phyloP scores from a whole-genome alignment of 1,140 invertebrate genomes.

The Drosophila arizonae region DNA sequence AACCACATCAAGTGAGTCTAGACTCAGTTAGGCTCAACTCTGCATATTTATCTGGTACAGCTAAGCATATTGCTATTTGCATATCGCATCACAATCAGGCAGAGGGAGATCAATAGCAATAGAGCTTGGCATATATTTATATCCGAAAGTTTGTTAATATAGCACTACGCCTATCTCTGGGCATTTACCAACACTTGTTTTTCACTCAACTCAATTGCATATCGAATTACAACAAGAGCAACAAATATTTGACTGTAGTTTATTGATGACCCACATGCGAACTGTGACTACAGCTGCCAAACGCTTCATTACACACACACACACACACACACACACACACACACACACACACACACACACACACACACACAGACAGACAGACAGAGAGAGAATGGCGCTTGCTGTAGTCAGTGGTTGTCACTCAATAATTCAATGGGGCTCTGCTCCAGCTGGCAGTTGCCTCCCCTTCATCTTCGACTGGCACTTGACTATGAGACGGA shows the following conservation, averaged over 20 bases:
- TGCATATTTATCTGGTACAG: too few species aligned
- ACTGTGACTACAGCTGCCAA: slow-evolving; percentile 44
- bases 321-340: slow-evolving; percentile 3
- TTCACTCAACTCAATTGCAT: background rate
- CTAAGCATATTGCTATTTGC: too few species aligned
- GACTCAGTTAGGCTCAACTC: too few species aligned
- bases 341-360: slow-evolving; percentile 32
- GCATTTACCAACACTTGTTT: slow-evolving; percentile 6
- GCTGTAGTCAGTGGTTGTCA: slow-evolving; percentile 44
- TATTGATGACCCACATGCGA: slow-evolving; percentile 66
- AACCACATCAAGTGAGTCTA: too few species aligned
- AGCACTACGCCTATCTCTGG: background rate
- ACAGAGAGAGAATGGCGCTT: background rate
- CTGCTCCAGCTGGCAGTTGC: slow-evolving; percentile 19
- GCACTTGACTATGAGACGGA: slow-evolving; percentile 56
- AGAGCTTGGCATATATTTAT: too few species aligned
- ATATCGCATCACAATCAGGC: too few species aligned
- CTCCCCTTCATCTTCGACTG: slow-evolving; percentile 28
- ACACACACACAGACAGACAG: slow-evolving; percentile 3
- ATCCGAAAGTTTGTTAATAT: too few species aligned
- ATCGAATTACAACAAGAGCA: slow-evolving; percentile 17
- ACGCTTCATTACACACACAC: slow-evolving; percentile 60
- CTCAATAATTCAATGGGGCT: slow-evolving; percentile 63
- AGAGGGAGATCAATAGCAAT: too few species aligned
- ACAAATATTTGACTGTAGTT: slow-evolving; percentile 25